A percentile compares a stretch with the other conserved stretches of the same genome.
Conservation (phyloP, 2,113 vertebrate genomes). For the Uropsilus gracilis region DNA sequence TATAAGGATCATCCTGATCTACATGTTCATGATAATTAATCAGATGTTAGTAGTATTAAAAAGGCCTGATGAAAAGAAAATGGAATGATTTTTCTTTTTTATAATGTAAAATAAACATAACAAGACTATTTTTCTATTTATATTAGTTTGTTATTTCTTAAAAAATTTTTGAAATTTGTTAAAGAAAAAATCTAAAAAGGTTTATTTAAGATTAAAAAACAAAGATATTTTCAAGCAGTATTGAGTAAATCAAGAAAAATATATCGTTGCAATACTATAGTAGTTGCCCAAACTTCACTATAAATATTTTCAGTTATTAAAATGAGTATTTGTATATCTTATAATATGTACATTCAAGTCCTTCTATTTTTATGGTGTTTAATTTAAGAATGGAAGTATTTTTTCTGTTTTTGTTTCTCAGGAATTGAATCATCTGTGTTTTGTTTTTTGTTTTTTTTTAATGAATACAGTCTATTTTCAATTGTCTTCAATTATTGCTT, state of each 20-base stretch:
- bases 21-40: neutral
- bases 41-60: neutral
- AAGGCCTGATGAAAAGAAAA: neutral
- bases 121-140: neutral
- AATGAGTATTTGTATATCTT: neutral
- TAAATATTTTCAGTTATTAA: neutral
- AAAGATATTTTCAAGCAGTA: neutral
- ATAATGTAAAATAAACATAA: neutral
- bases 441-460: too few species aligned
- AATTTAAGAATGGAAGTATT: neutral
- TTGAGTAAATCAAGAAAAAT: neutral
- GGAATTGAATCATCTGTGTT: neutral
- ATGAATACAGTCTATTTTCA: slow-evolving; percentile 21
- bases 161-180: neutral
- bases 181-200: neutral
- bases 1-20: neutral
- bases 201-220: neutral
- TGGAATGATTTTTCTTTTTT: neutral
- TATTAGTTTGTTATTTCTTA: neutral
- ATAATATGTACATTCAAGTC: neutral
- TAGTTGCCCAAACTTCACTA: neutral
- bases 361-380: neutral
- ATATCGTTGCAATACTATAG: neutral
- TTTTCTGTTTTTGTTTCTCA: neutral
- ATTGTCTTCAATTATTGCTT: slow-evolving; percentile 58